Evolutionary conservation across 2,888 invertebrate species (phyloP), one percentile per base, ranked within the genome.

Genomic region (Craniophora ligustri): DNA sequence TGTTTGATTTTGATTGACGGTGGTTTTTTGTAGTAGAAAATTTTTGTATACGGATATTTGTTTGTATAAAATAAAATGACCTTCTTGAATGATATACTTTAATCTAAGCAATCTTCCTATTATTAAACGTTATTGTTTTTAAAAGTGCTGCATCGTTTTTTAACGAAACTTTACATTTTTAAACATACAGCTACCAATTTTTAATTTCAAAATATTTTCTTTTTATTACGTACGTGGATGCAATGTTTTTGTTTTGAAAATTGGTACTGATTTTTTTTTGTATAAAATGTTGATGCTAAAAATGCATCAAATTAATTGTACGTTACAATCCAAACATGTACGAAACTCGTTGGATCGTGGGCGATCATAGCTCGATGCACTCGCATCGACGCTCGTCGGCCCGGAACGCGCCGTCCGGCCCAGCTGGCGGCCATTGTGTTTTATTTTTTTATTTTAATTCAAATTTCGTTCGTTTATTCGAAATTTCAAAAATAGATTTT

Each of bases 371-470:
- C 65, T 67, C 69, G 70, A 66, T 84, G 84, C 81, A 78, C 74
- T 76, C 75, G 72, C 76, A 75, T 78, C 80, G 78, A 76, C 78
- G 77, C 71, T 69, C 82, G 75, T 53, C 75, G 75, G 76, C 57
- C 79, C 78, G 86, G 79, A 82, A 85, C 79, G 76, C 70, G 75
- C 74, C 75, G 78, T 72, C 79, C 72, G 75, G 64, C 61, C 62
- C 77, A 75, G 75, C 73, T 77, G 83, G 60, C 73, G 58, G 63
- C 67, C 65, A 59, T 65, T 72, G 69, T 62, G n/a, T n/a, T n/a
- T n/a, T 55, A 42, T 48, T 66, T 59, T 67, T 68, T 68, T 64
- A 35, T 67, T 62, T 54, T 42, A 44, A 58, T 74, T 65, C 54
- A 67, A 73, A 73, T 75, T 67, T 69, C 59, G 69, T 75, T 72